Conservation (phyloP, 2,797 vertebrate species). For the Sebastes miniatus region DNA sequence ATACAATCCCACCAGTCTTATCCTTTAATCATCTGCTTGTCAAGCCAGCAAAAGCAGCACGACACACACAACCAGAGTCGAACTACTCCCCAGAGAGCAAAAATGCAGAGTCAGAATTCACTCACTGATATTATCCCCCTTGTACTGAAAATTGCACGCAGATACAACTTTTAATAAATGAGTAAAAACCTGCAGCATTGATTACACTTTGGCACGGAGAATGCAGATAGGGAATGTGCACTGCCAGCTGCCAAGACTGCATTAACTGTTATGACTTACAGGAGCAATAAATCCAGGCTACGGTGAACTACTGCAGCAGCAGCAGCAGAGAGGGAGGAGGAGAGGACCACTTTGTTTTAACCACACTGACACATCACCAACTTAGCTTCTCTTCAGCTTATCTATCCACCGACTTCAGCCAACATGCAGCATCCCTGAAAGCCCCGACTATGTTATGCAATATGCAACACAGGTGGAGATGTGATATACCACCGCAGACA, state of each 20-base stretch:
- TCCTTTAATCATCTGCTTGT: neutral
- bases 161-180: constrained; percentile 1
- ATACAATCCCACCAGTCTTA: neutral
- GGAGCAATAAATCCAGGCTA: constrained; percentile 21
- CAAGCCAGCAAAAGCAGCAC: neutral
- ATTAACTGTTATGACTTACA: constrained; percentile 45
- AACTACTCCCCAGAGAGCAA: neutral
- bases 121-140: neutral
- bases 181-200: constrained; percentile 20
- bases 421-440: constrained; percentile 12
- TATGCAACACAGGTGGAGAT: constrained; percentile 21
- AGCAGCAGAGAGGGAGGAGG: neutral
- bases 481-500: neutral
- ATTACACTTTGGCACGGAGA: constrained; percentile 26
- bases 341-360: neutral
- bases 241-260: constrained; percentile 38
- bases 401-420: neutral
- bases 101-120: constrained; percentile 9
- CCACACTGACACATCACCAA: neutral
- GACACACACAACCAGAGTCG: neutral
- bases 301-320: neutral
- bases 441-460: constrained; percentile 7
- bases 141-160: neutral
- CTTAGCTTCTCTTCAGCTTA: neutral
- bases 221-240: constrained; percentile 1